A percentile compares a stretch with the other conserved stretches of the same genome.
Conservation (phyloP, 2,113 vertebrate species). For the Chaetura pelagica region DNA sequence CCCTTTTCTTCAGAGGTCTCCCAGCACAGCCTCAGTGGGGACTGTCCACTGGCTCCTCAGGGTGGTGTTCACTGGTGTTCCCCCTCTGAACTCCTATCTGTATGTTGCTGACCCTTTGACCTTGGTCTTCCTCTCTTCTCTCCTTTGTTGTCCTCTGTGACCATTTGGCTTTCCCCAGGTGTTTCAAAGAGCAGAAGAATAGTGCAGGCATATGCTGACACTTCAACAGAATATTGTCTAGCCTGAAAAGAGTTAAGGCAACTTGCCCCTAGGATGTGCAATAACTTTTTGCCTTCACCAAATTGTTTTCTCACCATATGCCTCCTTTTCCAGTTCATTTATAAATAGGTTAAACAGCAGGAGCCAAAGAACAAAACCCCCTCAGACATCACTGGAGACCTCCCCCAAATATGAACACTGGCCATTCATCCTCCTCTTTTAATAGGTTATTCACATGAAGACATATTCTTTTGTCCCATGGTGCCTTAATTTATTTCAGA, state of each 20-base stretch:
- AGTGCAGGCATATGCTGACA: neutral
- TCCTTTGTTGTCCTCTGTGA: neutral
- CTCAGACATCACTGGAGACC: neutral
- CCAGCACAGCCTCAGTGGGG: neutral
- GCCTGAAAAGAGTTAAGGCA: neutral
- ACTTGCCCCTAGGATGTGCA: neutral
- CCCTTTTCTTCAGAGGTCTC: neutral
- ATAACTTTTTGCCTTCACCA: neutral
- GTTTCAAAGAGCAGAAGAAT: neutral
- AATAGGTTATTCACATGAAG: neutral
- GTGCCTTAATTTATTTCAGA: constrained; percentile 26
- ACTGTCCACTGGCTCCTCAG: neutral
- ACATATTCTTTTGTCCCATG: neutral
- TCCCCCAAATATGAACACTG: neutral
- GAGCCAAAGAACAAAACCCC: neutral
- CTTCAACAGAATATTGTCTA: neutral
- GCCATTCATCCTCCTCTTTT: neutral
- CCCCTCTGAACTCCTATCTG: neutral
- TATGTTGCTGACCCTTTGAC: neutral
- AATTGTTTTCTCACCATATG: neutral
- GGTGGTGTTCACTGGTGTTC: neutral
- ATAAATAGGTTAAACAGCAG: neutral
- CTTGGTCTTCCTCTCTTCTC: neutral
- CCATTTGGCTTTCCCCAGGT: neutral
- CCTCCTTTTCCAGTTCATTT: neutral